Evolutionary conservation across 2,113 vertebrate genomes (phyloP), one percentile per base, ranked within the genome.

Genomic region (Perccottus glenii): DNA sequence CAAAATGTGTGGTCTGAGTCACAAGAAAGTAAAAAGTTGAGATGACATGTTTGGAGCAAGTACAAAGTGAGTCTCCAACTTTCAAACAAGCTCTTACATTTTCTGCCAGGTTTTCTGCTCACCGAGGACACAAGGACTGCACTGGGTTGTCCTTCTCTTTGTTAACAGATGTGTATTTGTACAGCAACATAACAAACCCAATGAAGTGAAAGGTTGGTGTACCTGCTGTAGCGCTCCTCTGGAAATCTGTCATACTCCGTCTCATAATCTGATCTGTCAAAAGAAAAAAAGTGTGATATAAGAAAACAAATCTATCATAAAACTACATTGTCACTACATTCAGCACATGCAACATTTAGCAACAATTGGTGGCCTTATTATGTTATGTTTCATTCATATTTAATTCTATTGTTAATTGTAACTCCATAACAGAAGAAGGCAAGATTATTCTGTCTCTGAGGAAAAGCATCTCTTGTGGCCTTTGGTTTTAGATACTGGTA

Each of bases 231-330:
- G 70, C 73, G 64, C 35, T 75, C 81, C 7, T 67, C 78, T 0
- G 61, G 59, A 35, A 76, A 61, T 19, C 73, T 60, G 67, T 71
- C 68, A 3, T 62, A 81, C 56, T 88, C 75, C n/a, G 40, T 16
- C 40, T 86, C 75, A 60, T 74, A 70, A 35, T 81, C 75, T 11
- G 70, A 85, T 65, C 83, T 83, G 73, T 67, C 60, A 46, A 64
- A 6, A 64, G 12, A 59, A 4, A 61, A 11, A 49, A 44, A 43
- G 44, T 9, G 53, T 19, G 49, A n/a, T 27, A 45, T 11, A 5
- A 46, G 44, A 46, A 46, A 46, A 45, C 3, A 45, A 45, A 45
- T 9, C 9, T 6, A 7, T 4, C 36, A 4, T 38, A 38, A 45
- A 45, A 46, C 10, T 11, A 11, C 6, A 4, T 11, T 46, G 10